Percentiles rank a stretch among this genome's conserved stretches.
phyloP scores from a whole-genome alignment of 2,113 vertebrate species.

The Theristicus caerulescens region DNA sequence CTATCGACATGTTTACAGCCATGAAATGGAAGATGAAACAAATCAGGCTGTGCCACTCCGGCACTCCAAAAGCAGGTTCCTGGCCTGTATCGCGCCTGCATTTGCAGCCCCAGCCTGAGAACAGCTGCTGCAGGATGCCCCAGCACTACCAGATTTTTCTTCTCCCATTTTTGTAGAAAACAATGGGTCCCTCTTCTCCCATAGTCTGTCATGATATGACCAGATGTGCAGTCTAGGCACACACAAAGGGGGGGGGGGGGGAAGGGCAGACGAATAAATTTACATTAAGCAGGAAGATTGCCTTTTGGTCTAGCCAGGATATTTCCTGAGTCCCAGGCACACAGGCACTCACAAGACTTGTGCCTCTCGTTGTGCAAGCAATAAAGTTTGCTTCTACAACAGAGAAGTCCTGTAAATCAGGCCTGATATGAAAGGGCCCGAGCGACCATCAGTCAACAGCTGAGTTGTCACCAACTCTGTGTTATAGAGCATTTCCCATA shows the following conservation, averaged over 20 bases:
- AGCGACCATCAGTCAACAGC: not conserved
- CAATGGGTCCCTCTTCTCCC: conserved; percentile 19
- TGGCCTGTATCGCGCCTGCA: not conserved
- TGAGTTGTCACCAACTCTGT: not conserved
- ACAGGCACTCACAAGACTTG: not conserved
- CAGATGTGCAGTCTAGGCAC: conserved; percentile 26
- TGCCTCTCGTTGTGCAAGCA: not conserved
- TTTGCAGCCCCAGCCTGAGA: not conserved
- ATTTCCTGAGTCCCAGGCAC: not conserved
- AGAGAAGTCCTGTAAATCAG: not conserved
- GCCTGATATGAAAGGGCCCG: not conserved
- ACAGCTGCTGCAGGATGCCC: not conserved
- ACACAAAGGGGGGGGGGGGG: not conserved
- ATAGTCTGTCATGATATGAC: not conserved
- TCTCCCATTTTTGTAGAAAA: not conserved
- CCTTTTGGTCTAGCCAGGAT: not conserved
- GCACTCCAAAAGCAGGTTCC: not conserved
- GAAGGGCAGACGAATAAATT: conserved; percentile 47
- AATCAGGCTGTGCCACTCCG: not conserved
- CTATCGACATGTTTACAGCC: not conserved
- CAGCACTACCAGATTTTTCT: not conserved
- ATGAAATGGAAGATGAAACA: not conserved
- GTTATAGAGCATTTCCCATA: not conserved
- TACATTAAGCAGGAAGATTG: conserved; percentile 28
- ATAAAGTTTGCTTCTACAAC: not conserved